A percentile compares a stretch with the other conserved stretches of the same genome.
Evolutionary conservation across 2,888 invertebrate species (phyloP).

Genomic region (Papilio elwesi): DNA sequence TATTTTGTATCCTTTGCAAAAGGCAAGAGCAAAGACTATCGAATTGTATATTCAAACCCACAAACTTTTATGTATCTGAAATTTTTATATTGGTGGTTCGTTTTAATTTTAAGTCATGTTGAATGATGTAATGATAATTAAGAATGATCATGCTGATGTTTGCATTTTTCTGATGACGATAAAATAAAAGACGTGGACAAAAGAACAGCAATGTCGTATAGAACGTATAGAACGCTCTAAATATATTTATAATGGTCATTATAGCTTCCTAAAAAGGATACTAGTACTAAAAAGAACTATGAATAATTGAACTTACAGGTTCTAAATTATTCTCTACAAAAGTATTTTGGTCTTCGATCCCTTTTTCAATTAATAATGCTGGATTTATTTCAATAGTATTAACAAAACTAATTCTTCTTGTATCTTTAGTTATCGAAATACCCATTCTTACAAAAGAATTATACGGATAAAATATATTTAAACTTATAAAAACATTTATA

Average conservation of each 20-base stretch:
- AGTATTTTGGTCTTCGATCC: conserved; percentile 59
- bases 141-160: no score
- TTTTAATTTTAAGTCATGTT: no score
- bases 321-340: conserved; percentile 57
- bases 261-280: background rate
- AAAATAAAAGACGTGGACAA: background rate
- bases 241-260: background rate
- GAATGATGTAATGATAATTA: no score
- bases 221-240: background rate
- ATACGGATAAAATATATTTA: background rate
- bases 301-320: conserved; percentile 52
- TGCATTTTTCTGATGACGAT: background rate
- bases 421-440: conserved; percentile 63
- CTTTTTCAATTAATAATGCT: conserved; percentile 61
- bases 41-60: no score
- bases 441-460: conserved; percentile 59
- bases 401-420: conserved; percentile 74
- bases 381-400: conserved; percentile 67
- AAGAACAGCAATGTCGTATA: background rate
- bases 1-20: no score
- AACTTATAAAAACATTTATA: conserved; percentile 20
- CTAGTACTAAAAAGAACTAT: background rate
- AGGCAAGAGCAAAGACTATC: no score
- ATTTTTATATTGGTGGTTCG: no score
- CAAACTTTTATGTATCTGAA: no score